Evolutionary conservation across 2,113 vertebrate genomes (phyloP).

Genomic region (Corvus moneduloides): DNA sequence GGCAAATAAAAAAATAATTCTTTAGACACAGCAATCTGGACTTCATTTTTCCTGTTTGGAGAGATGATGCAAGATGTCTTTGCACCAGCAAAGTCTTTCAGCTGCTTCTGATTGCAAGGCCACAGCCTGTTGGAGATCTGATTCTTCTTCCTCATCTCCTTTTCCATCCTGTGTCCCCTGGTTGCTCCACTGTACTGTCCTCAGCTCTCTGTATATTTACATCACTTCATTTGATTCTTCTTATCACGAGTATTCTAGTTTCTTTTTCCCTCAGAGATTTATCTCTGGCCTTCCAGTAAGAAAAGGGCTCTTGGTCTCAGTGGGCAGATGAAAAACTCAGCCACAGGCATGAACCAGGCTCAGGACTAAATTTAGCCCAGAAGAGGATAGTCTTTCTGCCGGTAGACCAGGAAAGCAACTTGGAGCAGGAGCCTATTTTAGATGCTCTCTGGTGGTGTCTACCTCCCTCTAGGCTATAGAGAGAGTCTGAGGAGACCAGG

Average conservation of each 20-base stretch:
- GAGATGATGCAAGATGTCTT: background rate
- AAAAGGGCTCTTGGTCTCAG: background rate
- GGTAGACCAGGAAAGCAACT: background rate
- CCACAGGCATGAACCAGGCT: background rate
- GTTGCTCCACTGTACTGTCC: background rate
- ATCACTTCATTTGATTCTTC: background rate
- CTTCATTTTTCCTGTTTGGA: background rate
- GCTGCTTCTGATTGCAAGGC: background rate
- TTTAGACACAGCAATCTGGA: slow-evolving; percentile 24
- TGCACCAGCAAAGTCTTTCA: background rate
- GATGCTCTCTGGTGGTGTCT: background rate
- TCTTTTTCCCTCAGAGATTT: background rate
- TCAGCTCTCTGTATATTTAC: background rate
- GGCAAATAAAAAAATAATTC: slow-evolving; percentile 17
- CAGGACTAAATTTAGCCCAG: background rate
- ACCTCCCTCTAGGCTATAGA: background rate
- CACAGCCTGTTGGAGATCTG: background rate
- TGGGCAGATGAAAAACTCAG: background rate
- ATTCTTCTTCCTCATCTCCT: background rate
- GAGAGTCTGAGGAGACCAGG: background rate
- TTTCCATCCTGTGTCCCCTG: background rate
- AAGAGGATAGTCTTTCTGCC: background rate
- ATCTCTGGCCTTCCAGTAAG: background rate
- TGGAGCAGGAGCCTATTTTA: background rate
- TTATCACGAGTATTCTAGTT: background rate